These are phyloP conservation scores for Lasioglossum villosulum DNA, from an alignment of 2,888 invertebrate species.

Conservation along the genomic window DNA sequence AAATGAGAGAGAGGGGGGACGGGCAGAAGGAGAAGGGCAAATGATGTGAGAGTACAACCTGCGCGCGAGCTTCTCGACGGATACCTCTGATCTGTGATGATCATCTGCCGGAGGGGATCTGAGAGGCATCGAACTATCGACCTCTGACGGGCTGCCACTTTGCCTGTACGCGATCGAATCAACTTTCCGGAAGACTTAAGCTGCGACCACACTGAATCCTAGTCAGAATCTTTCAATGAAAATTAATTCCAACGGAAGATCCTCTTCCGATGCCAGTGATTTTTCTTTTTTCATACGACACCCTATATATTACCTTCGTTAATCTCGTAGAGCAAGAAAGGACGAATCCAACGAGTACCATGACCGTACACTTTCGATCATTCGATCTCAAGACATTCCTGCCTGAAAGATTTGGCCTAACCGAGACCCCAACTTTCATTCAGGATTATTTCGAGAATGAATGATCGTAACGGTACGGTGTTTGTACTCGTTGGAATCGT, in stretches of 20 bases:
- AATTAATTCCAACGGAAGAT: no score
- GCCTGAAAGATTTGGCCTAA: not conserved
- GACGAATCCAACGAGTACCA: not conserved
- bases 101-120: not conserved
- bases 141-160: conserved; percentile 20
- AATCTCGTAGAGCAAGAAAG: not conserved
- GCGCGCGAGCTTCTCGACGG: conserved; percentile 24
- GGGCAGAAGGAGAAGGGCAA: not conserved
- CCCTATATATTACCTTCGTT: not conserved
- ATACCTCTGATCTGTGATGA: conserved; percentile 13
- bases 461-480: not conserved
- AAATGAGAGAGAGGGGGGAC: not conserved
- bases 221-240: no score
- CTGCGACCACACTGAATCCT: not conserved
- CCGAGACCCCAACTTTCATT: not conserved
- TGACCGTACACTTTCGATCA: not conserved
- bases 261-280: no score
- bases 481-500: no score
- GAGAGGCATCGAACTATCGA: conserved; percentile 37
- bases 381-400: not conserved
- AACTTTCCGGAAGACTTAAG: conserved; percentile 44
- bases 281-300: not conserved
- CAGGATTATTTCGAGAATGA: not conserved
- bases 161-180: conserved; percentile 36
- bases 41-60: conserved; percentile 26